Evolutionary conservation across 2,797 vertebrate genomes (phyloP).

Genomic region (Columba guinea): DNA sequence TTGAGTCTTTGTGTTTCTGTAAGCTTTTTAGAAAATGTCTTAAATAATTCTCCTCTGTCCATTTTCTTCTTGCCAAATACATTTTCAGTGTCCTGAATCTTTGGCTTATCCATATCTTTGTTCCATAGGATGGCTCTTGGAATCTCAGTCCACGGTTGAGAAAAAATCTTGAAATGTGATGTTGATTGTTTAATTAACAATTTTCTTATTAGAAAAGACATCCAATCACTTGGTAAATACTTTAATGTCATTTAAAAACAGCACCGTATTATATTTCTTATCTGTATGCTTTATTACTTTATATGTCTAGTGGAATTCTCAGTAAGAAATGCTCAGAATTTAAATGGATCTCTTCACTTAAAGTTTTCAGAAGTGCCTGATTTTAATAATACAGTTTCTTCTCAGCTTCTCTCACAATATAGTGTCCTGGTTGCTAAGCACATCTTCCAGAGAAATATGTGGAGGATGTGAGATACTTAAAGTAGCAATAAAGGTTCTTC

Average conservation of each 20-base stretch:
- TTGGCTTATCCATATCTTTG: constrained; percentile 9
- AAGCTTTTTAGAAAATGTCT: background rate
- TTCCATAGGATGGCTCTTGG: constrained; percentile 86
- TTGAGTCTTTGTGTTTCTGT: background rate
- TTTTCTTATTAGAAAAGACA: constrained; percentile 84
- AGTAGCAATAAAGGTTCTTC: background rate
- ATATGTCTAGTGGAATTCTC: background rate
- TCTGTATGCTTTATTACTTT: background rate
- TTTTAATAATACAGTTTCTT: background rate
- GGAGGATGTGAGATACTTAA: background rate
- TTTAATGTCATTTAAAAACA: background rate
- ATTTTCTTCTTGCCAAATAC: background rate
- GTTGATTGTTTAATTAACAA: constrained; percentile 74
- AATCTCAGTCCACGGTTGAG: constrained; percentile 79
- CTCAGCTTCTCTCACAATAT: background rate
- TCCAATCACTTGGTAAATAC: constrained; percentile 84
- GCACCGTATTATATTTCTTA: background rate
- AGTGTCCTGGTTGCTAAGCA: background rate
- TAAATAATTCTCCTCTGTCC: background rate
- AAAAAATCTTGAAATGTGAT: constrained; percentile 73
- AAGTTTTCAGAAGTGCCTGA: background rate
- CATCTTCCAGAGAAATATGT: background rate
- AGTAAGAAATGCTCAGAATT: background rate
- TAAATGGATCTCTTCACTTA: background rate
- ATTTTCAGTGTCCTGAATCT: background rate